phyloP scores from a whole-genome alignment of 1,140 invertebrate species.

The Protaetia brevitarsis region DNA sequence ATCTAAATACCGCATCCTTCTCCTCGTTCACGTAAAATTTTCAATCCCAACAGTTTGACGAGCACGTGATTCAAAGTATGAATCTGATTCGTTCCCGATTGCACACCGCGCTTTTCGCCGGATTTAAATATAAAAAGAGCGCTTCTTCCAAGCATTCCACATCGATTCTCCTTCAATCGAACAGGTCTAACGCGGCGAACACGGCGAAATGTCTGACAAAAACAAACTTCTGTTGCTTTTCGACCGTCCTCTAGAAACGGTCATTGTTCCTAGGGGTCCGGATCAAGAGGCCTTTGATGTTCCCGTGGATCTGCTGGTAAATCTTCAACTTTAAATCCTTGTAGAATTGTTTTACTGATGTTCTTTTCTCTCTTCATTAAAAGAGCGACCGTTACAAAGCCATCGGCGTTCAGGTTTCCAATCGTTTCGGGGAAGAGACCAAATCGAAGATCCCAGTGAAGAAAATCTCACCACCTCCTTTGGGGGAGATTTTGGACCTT shows the following conservation, averaged over 20 bases:
- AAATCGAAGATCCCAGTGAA: constrained; percentile 57
- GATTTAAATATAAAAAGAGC: constrained; percentile 7
- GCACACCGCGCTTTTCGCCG: background rate
- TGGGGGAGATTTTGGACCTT: constrained; percentile 63
- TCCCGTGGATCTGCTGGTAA: constrained; percentile 51
- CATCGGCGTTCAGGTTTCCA: constrained; percentile 53
- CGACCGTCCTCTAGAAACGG: constrained; percentile 72
- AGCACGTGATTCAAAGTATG: background rate
- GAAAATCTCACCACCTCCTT: constrained; percentile 66
- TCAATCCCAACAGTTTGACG: background rate
- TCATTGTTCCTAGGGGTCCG: constrained; percentile 61
- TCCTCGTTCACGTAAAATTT: background rate
- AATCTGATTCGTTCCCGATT: background rate
- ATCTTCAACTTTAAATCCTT: constrained; percentile 7
- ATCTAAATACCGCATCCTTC: constrained; percentile 10
- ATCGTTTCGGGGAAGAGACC: constrained; percentile 58
- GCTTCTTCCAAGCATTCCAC: background rate
- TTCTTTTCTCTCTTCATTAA: too few relatives aligned
- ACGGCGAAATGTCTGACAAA: constrained; percentile 49
- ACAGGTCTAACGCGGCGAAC: too few relatives aligned
- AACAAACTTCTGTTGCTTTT: constrained; percentile 59
- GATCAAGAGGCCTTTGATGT: constrained; percentile 59
- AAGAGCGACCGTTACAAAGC: constrained; percentile 63
- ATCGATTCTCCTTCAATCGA: background rate
- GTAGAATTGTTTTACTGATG: too few relatives aligned